Evolutionary conservation across 2,113 vertebrate genomes (phyloP).

Genomic region (Epinephelus lanceolatus): DNA sequence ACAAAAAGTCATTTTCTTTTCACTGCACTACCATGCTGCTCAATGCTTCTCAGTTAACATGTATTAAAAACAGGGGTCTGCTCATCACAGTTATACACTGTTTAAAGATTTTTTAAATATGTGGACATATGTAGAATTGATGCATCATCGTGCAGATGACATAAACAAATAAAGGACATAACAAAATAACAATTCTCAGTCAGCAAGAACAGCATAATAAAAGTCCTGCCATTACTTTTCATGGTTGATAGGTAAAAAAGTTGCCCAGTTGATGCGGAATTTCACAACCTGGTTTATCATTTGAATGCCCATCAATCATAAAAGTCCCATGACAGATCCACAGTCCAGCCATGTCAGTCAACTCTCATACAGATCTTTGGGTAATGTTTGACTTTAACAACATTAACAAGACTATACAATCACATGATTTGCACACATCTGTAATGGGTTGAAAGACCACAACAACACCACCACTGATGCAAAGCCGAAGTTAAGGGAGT

Average conservation of each 20-base stretch:
- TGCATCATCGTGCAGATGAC: not conserved
- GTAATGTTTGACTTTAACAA: conserved; percentile 80
- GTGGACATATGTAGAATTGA: not conserved
- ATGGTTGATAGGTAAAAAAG: not conserved
- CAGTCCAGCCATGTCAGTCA: conserved; percentile 24
- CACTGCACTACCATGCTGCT: not conserved
- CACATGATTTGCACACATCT: conserved; percentile 41
- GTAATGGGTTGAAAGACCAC: not conserved
- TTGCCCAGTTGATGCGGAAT: not conserved
- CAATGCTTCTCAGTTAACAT: not conserved
- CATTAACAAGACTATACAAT: conserved; percentile 31
- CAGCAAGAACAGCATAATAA: not conserved
- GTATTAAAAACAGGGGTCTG: not conserved
- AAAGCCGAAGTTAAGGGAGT: not conserved
- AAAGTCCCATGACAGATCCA: conserved; percentile 72
- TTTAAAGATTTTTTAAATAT: not conserved
- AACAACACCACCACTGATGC: not conserved
- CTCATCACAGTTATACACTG: no score
- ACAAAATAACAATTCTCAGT: not conserved
- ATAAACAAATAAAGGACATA: not conserved
- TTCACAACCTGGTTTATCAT: not conserved
- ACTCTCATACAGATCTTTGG: conserved; percentile 22
- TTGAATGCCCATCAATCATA: conserved; percentile 50
- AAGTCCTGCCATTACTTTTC: conserved; percentile 12
- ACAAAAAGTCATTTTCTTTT: no score